Conservation (phyloP, 2,113 vertebrate genomes). For the Peromyscus maniculatus region DNA sequence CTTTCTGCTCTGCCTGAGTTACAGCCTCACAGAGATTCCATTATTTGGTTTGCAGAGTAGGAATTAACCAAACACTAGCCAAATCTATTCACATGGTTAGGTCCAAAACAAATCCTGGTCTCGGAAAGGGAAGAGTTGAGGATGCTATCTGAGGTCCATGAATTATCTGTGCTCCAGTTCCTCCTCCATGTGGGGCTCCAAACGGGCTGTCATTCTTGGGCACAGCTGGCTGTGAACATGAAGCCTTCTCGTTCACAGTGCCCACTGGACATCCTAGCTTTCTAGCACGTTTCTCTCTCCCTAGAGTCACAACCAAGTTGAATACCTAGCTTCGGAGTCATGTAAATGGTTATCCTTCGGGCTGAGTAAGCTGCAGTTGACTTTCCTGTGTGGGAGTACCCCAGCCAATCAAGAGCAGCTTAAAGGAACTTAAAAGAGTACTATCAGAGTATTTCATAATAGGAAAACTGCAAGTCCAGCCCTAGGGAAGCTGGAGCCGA, state of each 20-base stretch:
- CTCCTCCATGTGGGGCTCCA: background rate
- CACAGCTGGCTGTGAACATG: constrained; percentile 43
- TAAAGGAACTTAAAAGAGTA: constrained; percentile 62
- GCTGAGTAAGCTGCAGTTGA: background rate
- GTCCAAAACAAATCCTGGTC: constrained; percentile 56
- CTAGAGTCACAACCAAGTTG: constrained; percentile 60
- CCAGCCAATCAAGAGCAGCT: constrained; percentile 47
- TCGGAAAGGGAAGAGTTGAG: constrained; percentile 52
- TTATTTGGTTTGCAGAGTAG: constrained; percentile 69
- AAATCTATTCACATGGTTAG: constrained; percentile 57
- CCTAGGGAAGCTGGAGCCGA: constrained; percentile 61
- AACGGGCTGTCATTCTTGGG: constrained; percentile 35
- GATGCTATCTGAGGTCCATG: constrained; percentile 62
- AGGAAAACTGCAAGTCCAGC: constrained; percentile 44
- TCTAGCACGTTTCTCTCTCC: constrained; percentile 67
- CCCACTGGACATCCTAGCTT: constrained; percentile 64
- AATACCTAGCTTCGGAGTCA: constrained; percentile 61
- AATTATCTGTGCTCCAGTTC: constrained; percentile 64
- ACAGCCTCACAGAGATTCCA: constrained; percentile 35
- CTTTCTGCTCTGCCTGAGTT: background rate
- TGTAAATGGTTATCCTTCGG: constrained; percentile 74
- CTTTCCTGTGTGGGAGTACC: constrained; percentile 66
- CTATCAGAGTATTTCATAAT: constrained; percentile 64
- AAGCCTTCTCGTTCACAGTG: background rate
- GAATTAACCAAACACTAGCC: constrained; percentile 74